Evolutionary conservation across 2,797 vertebrate species (phyloP), one percentile per base, ranked within the genome.

Genomic region (Ceryle rudis): DNA sequence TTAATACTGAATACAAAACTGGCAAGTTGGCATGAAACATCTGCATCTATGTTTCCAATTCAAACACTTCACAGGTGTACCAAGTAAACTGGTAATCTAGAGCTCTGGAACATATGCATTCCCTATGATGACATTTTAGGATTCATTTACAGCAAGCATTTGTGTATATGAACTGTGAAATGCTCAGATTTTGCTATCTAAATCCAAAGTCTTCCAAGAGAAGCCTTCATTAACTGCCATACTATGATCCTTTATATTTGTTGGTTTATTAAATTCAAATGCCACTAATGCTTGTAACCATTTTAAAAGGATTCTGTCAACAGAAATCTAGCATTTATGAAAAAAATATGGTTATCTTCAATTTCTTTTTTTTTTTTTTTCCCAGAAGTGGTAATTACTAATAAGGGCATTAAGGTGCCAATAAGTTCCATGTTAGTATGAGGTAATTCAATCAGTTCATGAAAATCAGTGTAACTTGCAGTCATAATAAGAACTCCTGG

Each of bases 91-190:
- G 41, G 16, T 19, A 8, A 20, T 26, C 49, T 70, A 65, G 64
- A 42, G 8, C 39, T 80, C 31, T n/a, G 60, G 31, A 41, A 25
- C 5, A 51, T 0, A 19, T 0, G 2, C 18, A 3, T 33, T 72
- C 12, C 41, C 39, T 35, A 0, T 9, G 46, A 28, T 8, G 46
- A 31, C 13, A 74, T n/a, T 39, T 42, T 66, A 54, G 67, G n/a
- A 18, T 19, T 16, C 3, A 0, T 25, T 74, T 14, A 39, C n/a
- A 54, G 6, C 57, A 65, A 65, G 20, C 8, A 31, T 41, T 64
- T 78, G 23, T 31, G 5, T 52, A 31, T 11, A 42, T 9, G 14
- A 83, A 79, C 67, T 42, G 12, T 9, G 14, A 74, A 60, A 70
- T 10, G 3, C 22, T 64, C 13, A 74, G 5, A 47, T 54, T 65